Base-by-base conservation (phyloP, 2,888 invertebrate species). In the Synanthedon vespiformis region DNA sequence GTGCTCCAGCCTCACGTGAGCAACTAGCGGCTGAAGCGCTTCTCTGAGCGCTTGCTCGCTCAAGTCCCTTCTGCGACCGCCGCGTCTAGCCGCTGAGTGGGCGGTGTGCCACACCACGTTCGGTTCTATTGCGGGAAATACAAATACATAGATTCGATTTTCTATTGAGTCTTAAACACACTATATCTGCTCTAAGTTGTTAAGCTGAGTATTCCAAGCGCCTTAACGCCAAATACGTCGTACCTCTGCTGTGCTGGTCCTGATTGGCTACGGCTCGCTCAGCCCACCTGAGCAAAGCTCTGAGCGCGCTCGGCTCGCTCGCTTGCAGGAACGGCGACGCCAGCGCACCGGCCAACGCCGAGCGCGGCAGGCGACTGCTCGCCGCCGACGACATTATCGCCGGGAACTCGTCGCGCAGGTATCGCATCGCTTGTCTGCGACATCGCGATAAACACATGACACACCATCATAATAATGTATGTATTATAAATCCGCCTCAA, bases 391-490 rank as follows among this genome's bases (percentile, higher is more conserved):
- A 89, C 63, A 93, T 90, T 34, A 96, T 90, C 2, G 92, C 85
- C 52, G 94, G 91, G 83, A 97, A 98, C 84, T 98, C 98, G 82
- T 98, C 98, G 47, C 95, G 90, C 49, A 98, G 89, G 84, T 93
- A 97, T 70, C 97, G 95, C 74, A 95, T 90, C 52, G 97, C 96
- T 78, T 96, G 95, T 11, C 94, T 90, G 18, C 18, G 18, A 3
- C n/a, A 3, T 2, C 18, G 18, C 18, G 18, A 18, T 3, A 18
- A 18, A 18, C 18, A 18, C 18, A 3, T 18, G 18, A 18, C 18
- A 18, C 18, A 18, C 18, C 3, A 18, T 3, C 3, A 3, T 16
- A 16, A 1, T 16, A 16, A 16, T n/a, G 16, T 16, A 16, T 16
- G 16, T 16, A 16, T 18, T 18, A 18, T 18, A 18, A 18, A 18